Evolutionary conservation across 2,113 vertebrate genomes (phyloP), one percentile per base, ranked within the genome.

Genomic region (Mugil cephalus): DNA sequence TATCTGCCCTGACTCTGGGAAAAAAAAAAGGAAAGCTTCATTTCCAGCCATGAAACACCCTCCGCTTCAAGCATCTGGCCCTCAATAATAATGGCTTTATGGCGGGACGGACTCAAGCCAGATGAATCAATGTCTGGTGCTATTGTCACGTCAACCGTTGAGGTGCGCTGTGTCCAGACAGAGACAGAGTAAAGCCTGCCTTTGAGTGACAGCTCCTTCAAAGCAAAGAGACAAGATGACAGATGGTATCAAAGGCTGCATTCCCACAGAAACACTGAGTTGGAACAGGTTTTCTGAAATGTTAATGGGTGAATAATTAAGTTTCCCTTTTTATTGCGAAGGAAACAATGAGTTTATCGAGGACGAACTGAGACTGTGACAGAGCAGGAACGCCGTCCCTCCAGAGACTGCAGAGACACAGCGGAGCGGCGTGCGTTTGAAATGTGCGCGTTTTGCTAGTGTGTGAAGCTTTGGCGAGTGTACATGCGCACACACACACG

Each of bases 161-260:
- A 87, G 85, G 85, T 86, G 84, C 64, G 13, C 64, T 18, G 63
- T 46, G 77, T 80, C 71, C 83, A 69, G 62, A 80, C 77, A 66
- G 66, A 58, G 56, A 61, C 55, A 38, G 73, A 64, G 69, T 10
- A 48, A 50, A 80, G 65, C 69, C 38, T 5, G 64, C 46, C 76
- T 81, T 14, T 82, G 83, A 89, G 19, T 89, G 90, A 81, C 82
- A 72, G 88, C 71, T 67, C 18, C 70, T 69, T 80, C 80, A 79
- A 87, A 75, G 74, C 52, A 61, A 78, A 84, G 60, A 67, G 87
- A 92, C 87, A 82, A 70, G 58, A 56, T 84, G 82, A 87, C 88
- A 88, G 88, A 90, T 77, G 91, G 77, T 61, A 70, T 86, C 75
- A 82, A 84, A 79, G 74, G 54, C 66, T 18, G 52, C 59, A 8